Evolutionary conservation across 2,888 invertebrate species (phyloP), one percentile per base, ranked within the genome.

Genomic region (Dryobota labecula): DNA sequence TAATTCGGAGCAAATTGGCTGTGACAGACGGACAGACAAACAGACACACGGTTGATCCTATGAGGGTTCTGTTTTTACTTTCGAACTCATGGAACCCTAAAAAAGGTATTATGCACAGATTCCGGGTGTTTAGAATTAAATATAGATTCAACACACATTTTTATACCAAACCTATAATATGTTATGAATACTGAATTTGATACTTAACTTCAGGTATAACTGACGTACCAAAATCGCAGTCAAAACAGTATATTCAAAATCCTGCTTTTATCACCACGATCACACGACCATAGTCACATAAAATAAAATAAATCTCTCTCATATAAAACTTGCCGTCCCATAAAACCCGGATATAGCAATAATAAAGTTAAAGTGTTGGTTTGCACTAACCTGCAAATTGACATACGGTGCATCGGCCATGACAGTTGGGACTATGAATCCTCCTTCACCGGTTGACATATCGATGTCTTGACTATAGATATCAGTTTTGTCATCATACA

Each of bases 391-490:
- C 96, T 97, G 97, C 45, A 97, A 91, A 72, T 97, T 97, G 80
- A 97, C 96, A 76, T 96, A 96, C 33, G 97, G 97, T 78, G 97
- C 97, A 87, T 97, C 97, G 3, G 97, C 97, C 93, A 97, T 92
- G 36, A 97, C 97, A 58, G 97, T 97, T 0, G 97, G 97, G 0
- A 97, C 97, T n/a, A 97, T 95, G 87, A 97, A 97, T 8, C 97
- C 97, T 1, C 97, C 97, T 88, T 97, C 97, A 0, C 97, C 97
- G 6, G 97, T 97, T 0, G 97, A 96, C 94, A 97, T 97, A 90
- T 97, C 97, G 64, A 97, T 97, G 81, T 97, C 97, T 89, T 97
- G 97, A 79, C 97, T 97, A 91, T 97, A 97, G 90, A 97, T 97
- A 78, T 97, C 97, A 0, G 97, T 97, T 15, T 96, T 96, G 88